A percentile compares a stretch with the other conserved stretches of the same genome.
These are phyloP conservation scores for Zonitis immaculata DNA, from an alignment of 2,888 invertebrate species.

Conservation along the genomic window DNA sequence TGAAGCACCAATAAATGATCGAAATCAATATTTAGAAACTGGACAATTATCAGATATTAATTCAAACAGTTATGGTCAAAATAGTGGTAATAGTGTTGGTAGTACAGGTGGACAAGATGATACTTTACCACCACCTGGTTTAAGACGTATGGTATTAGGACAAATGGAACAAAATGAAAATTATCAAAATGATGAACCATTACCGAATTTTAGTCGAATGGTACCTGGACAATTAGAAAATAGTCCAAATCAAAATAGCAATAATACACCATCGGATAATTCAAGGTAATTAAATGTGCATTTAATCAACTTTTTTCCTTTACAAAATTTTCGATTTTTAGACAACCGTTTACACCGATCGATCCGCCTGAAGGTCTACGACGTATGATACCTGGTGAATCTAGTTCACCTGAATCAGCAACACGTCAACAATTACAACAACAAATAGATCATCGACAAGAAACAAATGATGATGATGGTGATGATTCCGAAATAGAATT, in stretches of 20 bases:
- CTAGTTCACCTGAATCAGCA: slow-evolving; percentile 49
- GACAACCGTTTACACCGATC: slow-evolving; percentile 23
- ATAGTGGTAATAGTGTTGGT: not conserved
- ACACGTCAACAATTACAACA: slow-evolving; percentile 19
- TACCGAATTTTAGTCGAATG: slow-evolving; percentile 61
- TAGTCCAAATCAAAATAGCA: slow-evolving; percentile 31
- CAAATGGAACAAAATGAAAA: slow-evolving; percentile 54
- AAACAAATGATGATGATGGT: no score
- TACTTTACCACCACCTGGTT: slow-evolving; percentile 58
- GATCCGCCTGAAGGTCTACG: slow-evolving; percentile 55
- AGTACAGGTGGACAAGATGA: slow-evolving; percentile 35
- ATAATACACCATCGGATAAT: slow-evolving; percentile 44
- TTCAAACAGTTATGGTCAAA: slow-evolving; percentile 14
- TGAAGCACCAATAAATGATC: slow-evolving; percentile 64
- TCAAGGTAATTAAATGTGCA: no score
- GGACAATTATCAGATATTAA: slow-evolving; percentile 64
- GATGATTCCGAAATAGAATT: slow-evolving; percentile 34
- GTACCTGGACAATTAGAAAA: slow-evolving; percentile 53
- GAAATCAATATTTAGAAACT: slow-evolving; percentile 73
- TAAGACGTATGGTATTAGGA: slow-evolving; percentile 62
- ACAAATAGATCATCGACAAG: slow-evolving; percentile 18
- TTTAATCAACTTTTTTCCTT: no score
- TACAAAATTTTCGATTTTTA: no score
- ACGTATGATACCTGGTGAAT: slow-evolving; percentile 61
- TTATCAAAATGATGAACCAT: no score